A percentile compares a stretch with the other conserved stretches of the same genome.
phyloP scores from a whole-genome alignment of 2,888 invertebrate genomes.

The Lycophotia porphyrea region DNA sequence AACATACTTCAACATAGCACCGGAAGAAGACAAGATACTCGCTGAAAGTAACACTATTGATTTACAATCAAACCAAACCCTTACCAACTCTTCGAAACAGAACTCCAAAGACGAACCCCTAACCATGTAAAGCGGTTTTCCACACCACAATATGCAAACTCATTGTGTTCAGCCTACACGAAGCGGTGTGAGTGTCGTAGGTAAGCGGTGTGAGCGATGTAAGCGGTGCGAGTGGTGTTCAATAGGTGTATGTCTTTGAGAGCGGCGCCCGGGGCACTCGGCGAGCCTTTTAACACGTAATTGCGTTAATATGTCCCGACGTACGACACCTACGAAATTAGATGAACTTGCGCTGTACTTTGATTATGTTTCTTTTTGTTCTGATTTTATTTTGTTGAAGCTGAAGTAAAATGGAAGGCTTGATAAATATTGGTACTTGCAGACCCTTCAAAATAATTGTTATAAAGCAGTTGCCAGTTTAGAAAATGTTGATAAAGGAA shows the following conservation, averaged over 20 bases:
- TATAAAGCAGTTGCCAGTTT: not conserved
- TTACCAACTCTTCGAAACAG: constrained; percentile 16
- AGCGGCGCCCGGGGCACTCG: constrained; percentile 80
- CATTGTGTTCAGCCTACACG: constrained; percentile 62
- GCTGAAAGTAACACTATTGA: not conserved
- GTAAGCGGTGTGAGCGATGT: constrained; percentile 38
- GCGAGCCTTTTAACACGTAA: constrained; percentile 87
- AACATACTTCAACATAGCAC: not conserved
- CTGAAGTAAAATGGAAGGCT: not conserved
- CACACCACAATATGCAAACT: constrained; percentile 62
- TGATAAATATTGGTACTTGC: not conserved
- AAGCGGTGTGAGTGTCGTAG: constrained; percentile 34
- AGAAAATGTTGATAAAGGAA: not conserved
- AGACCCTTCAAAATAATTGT: not conserved
- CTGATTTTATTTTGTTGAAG: constrained; percentile 28
- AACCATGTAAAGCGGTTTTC: constrained; percentile 31
- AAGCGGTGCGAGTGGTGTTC: constrained; percentile 57
- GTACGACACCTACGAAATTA: constrained; percentile 84
- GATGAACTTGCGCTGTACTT: constrained; percentile 70
- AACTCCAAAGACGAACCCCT: constrained; percentile 29
- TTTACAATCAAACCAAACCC: constrained; percentile 1
- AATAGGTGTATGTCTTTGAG: constrained; percentile 78
- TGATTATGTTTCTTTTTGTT: constrained; percentile 68
- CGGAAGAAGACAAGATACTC: not conserved
- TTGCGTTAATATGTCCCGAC: constrained; percentile 86